These are phyloP conservation scores for Drosophila busckii DNA, from an alignment of 1,140 invertebrate species.

Conservation along the genomic window DNA sequence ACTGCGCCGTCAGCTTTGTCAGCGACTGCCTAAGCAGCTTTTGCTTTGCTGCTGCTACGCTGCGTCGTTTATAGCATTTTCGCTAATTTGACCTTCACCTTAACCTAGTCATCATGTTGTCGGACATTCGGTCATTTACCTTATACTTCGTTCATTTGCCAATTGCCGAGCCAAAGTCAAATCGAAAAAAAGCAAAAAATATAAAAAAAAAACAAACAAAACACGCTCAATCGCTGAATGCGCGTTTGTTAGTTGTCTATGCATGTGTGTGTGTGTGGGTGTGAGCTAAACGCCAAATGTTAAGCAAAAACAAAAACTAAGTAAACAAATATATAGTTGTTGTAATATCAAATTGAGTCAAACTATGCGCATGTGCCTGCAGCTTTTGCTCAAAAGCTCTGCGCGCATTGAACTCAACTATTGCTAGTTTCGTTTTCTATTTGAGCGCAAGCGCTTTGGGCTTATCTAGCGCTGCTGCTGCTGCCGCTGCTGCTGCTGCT, in stretches of 20 bases:
- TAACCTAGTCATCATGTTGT: slow-evolving; percentile 78
- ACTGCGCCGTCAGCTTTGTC: slow-evolving; percentile 49
- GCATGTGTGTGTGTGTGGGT: not conserved
- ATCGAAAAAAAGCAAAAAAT: slow-evolving; percentile 1
- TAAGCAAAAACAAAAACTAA: too few species aligned
- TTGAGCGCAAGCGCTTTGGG: slow-evolving; percentile 38
- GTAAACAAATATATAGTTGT: not conserved
- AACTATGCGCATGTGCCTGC: not conserved
- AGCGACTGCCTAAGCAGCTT: not conserved
- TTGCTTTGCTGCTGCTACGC: slow-evolving; percentile 25
- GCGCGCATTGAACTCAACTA: slow-evolving; percentile 38
- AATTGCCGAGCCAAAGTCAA: slow-evolving; percentile 47
- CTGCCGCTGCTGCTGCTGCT: not conserved
- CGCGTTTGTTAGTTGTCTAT: slow-evolving; percentile 14
- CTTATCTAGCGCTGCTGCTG: slow-evolving; percentile 29
- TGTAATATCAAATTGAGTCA: too few species aligned
- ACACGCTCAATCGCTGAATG: slow-evolving; percentile 13
- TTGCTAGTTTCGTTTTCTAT: slow-evolving; percentile 46
- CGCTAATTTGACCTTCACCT: slow-evolving; percentile 78
- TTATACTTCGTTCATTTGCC: slow-evolving; percentile 29
- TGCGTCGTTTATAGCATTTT: slow-evolving; percentile 55
- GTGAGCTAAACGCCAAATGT: too few species aligned
- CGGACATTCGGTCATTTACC: slow-evolving; percentile 79
- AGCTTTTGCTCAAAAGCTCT: slow-evolving; percentile 38
- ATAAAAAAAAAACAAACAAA: not conserved